A percentile compares a stretch with the other conserved stretches of the same genome.
phyloP scores from a whole-genome alignment of 2,113 vertebrate genomes.

The Syngnathus typhle region DNA sequence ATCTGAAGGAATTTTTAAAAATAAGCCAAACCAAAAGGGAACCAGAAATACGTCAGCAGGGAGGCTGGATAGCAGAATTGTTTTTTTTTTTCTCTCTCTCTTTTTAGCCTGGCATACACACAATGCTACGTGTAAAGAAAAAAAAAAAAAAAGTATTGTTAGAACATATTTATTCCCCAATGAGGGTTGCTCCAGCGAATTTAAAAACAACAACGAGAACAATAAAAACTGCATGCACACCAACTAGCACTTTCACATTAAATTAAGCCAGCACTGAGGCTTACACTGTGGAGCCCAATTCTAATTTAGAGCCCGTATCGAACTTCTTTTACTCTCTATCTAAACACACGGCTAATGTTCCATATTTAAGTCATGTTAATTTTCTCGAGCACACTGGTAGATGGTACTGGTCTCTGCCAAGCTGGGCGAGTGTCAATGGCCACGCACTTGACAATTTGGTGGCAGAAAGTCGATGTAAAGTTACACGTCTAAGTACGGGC shows the following conservation, averaged over 20 bases:
- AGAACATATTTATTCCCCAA: conserved; percentile 2
- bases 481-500: too few relatives aligned
- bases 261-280: background rate
- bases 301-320: background rate
- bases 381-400: too few relatives aligned
- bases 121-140: background rate
- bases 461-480: too few relatives aligned
- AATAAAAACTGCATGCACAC: background rate
- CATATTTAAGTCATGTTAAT: background rate
- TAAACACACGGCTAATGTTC: background rate
- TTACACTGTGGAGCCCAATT: background rate
- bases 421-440: too few relatives aligned
- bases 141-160: background rate
- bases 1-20: background rate
- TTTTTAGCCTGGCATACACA: background rate
- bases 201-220: background rate
- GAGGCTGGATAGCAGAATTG: background rate
- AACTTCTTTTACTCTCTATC: background rate
- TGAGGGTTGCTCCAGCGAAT: background rate
- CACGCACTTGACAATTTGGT: too few relatives aligned
- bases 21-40: background rate
- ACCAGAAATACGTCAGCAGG: background rate
- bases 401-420: too few relatives aligned
- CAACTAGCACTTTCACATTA: background rate
- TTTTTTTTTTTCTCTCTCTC: background rate